These are phyloP conservation scores for Nyleta sp. DNA, from an alignment of 2,888 invertebrate genomes.

Conservation along the genomic window DNA sequence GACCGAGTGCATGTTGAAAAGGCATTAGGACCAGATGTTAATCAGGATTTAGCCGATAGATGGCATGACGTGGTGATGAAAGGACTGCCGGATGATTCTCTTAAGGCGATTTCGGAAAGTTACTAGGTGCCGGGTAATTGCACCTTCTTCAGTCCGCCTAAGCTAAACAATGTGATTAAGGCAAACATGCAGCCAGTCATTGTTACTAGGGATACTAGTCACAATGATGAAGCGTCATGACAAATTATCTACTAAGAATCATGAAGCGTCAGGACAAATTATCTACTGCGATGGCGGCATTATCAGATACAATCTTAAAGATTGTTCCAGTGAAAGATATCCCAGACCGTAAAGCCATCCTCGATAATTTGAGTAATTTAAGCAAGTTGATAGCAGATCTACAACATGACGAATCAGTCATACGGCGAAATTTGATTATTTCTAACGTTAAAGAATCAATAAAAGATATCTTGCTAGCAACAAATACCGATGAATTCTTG, in stretches of 20 bases:
- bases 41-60: neutral
- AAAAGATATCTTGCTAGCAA: neutral
- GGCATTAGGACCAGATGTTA: neutral
- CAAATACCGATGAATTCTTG: slow-evolving; percentile 35
- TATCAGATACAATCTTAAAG: neutral
- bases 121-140: neutral
- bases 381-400: slow-evolving; percentile 21
- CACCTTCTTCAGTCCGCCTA: neutral
- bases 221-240: neutral
- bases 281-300: neutral
- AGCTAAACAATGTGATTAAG: neutral
- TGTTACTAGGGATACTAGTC: neutral
- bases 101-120: neutral
- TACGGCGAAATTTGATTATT: slow-evolving; percentile 13
- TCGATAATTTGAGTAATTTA: slow-evolving; percentile 12
- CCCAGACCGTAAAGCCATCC: neutral
- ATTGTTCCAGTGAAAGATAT: too few species aligned
- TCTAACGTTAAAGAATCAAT: neutral
- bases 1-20: neutral
- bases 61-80: neutral
- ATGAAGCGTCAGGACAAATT: neutral
- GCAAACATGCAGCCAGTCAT: neutral
- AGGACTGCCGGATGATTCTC: neutral
- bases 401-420: slow-evolving; percentile 21
- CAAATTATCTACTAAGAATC: neutral